Percentiles rank a stretch among this genome's conserved stretches.
phyloP scores from a whole-genome alignment of 2,113 vertebrate species.

The Rhinolophus sinicus region DNA sequence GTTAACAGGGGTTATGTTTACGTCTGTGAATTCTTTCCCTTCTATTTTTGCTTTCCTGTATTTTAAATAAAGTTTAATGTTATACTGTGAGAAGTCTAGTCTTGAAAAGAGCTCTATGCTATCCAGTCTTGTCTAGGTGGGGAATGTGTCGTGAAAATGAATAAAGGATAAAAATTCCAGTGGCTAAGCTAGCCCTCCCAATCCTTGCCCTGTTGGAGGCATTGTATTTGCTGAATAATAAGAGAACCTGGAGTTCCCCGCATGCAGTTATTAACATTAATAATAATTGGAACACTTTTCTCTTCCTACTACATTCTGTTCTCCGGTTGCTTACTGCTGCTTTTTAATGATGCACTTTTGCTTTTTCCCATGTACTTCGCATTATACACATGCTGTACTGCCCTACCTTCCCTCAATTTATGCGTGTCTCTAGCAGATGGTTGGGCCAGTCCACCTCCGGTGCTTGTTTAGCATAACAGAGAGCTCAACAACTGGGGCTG shows the following conservation, averaged over 20 bases:
- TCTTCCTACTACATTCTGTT: conserved; percentile 50
- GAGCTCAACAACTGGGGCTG: conserved; percentile 53
- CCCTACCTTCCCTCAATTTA: conserved; percentile 76
- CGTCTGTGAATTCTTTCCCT: background rate
- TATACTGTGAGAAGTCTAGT: background rate
- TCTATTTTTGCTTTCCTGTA: background rate
- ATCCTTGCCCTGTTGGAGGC: background rate
- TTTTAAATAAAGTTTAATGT: background rate
- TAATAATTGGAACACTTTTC: conserved; percentile 72
- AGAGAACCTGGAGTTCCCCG: conserved; percentile 39
- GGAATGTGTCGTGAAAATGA: conserved; percentile 42
- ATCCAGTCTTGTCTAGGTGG: conserved; percentile 5
- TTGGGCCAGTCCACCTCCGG: conserved; percentile 71
- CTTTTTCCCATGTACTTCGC: conserved; percentile 66
- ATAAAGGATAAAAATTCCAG: conserved; percentile 18
- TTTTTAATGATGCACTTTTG: conserved; percentile 61
- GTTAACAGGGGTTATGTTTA: background rate
- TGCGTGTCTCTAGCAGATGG: conserved; percentile 79
- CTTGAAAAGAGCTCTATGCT: background rate
- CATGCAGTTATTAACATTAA: conserved; percentile 71
- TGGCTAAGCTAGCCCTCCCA: background rate
- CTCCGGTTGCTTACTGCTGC: conserved; percentile 61
- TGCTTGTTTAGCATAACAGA: conserved; percentile 81
- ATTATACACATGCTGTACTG: conserved; percentile 63
- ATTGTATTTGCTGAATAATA: conserved; percentile 59